These are phyloP conservation scores for Cerastis leucographa DNA, from an alignment of 2,888 invertebrate genomes.

Conservation along the genomic window DNA sequence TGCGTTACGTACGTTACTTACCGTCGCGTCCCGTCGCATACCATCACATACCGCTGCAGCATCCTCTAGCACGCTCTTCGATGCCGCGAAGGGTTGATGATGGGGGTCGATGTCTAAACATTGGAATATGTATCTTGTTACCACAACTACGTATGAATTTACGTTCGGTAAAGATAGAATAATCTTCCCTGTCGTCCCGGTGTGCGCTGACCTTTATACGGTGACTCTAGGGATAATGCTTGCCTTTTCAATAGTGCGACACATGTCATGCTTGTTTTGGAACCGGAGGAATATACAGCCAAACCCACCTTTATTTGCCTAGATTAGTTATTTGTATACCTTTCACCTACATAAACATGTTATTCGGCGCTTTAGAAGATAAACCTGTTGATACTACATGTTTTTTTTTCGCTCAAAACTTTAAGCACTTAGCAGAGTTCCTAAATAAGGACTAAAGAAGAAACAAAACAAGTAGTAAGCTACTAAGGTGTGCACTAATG, in stretches of 20 bases:
- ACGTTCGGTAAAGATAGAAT: neutral
- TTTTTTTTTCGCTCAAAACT: neutral
- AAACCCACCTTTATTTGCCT: constrained; percentile 5
- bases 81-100: neutral
- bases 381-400: neutral
- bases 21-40: neutral
- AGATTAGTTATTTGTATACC: neutral
- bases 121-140: neutral
- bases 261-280: neutral
- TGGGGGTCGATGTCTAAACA: neutral
- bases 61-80: neutral
- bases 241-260: neutral
- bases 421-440: neutral
- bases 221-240: neutral
- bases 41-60: neutral
- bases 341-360: neutral
- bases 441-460: neutral
- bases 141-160: neutral
- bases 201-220: neutral
- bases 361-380: neutral
- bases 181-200: neutral
- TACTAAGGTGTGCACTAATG: neutral
- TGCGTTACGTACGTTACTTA: neutral
- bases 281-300: constrained; percentile 17
- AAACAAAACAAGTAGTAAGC: neutral